Conservation (phyloP, 2,113 vertebrate genomes). For the Sphaerodactylus townsendi region DNA sequence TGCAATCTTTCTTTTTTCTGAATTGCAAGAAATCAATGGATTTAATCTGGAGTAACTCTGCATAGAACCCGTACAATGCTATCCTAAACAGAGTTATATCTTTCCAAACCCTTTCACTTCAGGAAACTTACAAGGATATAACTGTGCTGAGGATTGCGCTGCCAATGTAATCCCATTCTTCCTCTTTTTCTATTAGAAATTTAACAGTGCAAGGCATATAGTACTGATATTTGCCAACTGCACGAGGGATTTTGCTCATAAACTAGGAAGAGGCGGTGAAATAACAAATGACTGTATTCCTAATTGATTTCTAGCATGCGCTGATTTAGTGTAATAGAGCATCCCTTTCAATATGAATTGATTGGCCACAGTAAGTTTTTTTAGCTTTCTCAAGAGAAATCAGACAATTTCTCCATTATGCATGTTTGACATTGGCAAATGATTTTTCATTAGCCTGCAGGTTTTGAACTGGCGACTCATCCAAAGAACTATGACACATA, state of each 20-base stretch:
- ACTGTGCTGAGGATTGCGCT: too few relatives aligned
- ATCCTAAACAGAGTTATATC: too few relatives aligned
- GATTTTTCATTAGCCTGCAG: background rate
- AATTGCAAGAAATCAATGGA: constrained; percentile 1
- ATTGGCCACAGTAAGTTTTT: background rate
- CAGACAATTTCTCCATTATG: background rate
- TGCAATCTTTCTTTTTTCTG: background rate
- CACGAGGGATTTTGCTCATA: constrained; percentile 11
- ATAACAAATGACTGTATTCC: background rate
- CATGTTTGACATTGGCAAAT: background rate
- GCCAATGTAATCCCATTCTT: background rate
- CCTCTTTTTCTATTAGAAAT: background rate
- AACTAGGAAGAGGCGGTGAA: background rate
- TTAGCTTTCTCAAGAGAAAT: background rate
- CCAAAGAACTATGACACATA: background rate
- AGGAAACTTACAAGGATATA: too few relatives aligned
- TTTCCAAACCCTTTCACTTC: too few relatives aligned
- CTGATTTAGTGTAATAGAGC: constrained; percentile 8
- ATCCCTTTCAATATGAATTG: background rate
- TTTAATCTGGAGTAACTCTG: too few relatives aligned
- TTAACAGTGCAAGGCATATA: fast-evolving
- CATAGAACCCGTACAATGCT: too few relatives aligned
- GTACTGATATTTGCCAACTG: background rate
- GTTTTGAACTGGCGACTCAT: background rate
- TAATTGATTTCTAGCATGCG: background rate